Conservation (phyloP, 2,113 vertebrate genomes). For the Naja naja region DNA sequence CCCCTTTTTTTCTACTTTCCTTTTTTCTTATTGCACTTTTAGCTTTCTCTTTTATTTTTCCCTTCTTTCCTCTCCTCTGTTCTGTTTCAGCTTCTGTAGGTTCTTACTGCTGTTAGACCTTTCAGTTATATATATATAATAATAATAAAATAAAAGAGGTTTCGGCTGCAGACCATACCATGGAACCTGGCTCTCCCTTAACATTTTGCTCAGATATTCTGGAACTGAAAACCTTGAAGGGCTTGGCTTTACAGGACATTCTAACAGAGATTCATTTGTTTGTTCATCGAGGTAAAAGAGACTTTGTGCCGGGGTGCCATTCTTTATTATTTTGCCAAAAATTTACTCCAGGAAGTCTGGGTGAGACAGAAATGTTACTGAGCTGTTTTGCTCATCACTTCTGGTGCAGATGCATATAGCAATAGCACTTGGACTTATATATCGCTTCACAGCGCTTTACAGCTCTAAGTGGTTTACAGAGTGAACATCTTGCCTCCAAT, state of each 20-base stretch:
- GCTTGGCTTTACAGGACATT: constrained; percentile 92
- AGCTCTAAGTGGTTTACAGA: too few relatives aligned
- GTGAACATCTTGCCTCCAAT: too few relatives aligned
- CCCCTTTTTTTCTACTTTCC: neutral
- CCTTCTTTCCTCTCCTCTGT: too few relatives aligned
- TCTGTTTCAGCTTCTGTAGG: neutral
- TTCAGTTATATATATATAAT: neutral
- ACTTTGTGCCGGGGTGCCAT: accelerated
- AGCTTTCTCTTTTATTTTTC: neutral
- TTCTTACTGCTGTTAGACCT: neutral
- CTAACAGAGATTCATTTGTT: constrained; percentile 92
- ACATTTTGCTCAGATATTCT: constrained; percentile 76
- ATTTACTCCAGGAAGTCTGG: neutral
- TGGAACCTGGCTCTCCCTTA: constrained; percentile 35
- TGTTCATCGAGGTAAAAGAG: constrained; percentile 84
- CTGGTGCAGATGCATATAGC: neutral
- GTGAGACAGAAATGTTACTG: neutral
- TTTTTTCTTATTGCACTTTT: neutral
- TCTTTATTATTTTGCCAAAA: neutral
- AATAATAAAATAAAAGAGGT: neutral
- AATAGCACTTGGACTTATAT: too few relatives aligned
- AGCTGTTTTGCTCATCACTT: neutral
- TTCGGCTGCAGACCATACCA: neutral
- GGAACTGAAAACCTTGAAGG: constrained; percentile 91
- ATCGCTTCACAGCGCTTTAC: too few relatives aligned